Percentiles rank a stretch among this genome's conserved stretches.
Evolutionary conservation across 2,113 vertebrate species (phyloP).

Genomic region (Amia ocellicauda): DNA sequence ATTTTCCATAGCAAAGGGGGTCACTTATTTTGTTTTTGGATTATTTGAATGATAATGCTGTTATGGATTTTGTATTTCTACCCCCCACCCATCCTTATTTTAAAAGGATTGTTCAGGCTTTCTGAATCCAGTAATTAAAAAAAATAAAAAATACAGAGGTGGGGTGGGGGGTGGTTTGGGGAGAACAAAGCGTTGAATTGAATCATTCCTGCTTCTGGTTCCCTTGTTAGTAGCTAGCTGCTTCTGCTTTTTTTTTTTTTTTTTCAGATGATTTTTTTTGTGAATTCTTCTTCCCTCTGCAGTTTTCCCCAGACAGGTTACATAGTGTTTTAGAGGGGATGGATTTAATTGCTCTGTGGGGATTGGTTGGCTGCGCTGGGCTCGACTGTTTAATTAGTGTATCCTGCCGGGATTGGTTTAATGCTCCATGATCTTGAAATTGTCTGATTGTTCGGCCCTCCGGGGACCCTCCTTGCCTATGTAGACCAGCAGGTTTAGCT

Average conservation of each 20-base stretch:
- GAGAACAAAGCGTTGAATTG: conserved; percentile 80
- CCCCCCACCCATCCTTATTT: conserved; percentile 16
- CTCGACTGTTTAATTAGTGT: conserved; percentile 99
- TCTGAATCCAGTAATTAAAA: conserved; percentile 85
- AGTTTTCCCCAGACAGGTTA: conserved; percentile 88
- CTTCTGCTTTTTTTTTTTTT: conserved; percentile 40
- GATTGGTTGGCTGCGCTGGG: conserved; percentile 98
- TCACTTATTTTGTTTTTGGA: conserved; percentile 78
- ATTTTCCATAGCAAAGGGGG: conserved; percentile 86
- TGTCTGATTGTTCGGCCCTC: conserved; percentile 95
- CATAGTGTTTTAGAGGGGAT: conserved; percentile 99
- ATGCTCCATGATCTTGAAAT: conserved; percentile 98
- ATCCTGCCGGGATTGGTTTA: conserved; percentile 98
- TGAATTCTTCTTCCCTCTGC: conserved; percentile 69
- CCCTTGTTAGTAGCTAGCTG: conserved; percentile 78
- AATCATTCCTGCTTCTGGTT: conserved; percentile 76
- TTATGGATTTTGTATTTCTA: conserved; percentile 72
- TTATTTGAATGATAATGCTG: conserved; percentile 79
- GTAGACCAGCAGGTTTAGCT: conserved; percentile 73
- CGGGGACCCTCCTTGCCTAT: conserved; percentile 75
- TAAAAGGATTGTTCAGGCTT: conserved; percentile 76
- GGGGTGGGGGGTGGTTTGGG: too few species aligned
- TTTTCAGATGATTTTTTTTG: conserved; percentile 94
- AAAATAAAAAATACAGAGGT: conserved; percentile 48
- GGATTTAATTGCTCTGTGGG: conserved; percentile 99